Conservation (phyloP, 37 sponge, comb jelly and placozoan genomes). For the Crambe crambe region DNA sequence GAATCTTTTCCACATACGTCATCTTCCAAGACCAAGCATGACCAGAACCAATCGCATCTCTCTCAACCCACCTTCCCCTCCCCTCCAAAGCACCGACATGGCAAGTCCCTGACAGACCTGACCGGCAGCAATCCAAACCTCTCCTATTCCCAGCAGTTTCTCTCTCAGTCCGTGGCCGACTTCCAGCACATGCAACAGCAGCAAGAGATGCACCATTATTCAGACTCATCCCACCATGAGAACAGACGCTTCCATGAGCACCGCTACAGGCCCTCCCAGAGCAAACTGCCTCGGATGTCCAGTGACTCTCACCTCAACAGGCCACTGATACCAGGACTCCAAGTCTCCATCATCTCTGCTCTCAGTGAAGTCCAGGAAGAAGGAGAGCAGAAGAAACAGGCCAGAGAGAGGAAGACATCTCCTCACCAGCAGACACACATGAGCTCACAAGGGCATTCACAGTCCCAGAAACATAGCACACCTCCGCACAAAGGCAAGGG, state of each 20-base stretch:
- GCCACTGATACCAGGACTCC: constrained; percentile 4
- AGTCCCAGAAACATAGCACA: too few species aligned
- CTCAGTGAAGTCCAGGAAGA: constrained; percentile 19
- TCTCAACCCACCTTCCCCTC: constrained; percentile 51
- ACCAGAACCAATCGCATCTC: constrained; percentile 12
- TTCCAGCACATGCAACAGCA: constrained; percentile 17
- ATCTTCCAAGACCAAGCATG: not conserved
- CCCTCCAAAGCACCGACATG: not conserved
- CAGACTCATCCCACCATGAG: not conserved
- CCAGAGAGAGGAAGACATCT: constrained; percentile 4
- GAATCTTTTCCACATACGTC: not conserved
- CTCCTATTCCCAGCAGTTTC: constrained; percentile 6
- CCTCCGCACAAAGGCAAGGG: too few species aligned
- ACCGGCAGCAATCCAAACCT: constrained; percentile 17
- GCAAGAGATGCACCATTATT: not conserved
- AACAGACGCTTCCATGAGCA: not conserved
- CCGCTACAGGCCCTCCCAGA: not conserved
- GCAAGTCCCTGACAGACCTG: constrained; percentile 41
- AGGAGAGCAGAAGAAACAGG: not conserved
- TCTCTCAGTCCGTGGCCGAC: constrained; percentile 49
- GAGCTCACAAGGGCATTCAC: too few species aligned
- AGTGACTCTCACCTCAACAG: constrained; percentile 43
- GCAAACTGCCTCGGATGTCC: constrained; percentile 9
- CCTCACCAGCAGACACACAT: not conserved
- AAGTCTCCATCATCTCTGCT: not conserved